These are phyloP conservation scores for Pristionchus arcanus DNA, from an alignment of 2,888 invertebrate species.

Conservation along the genomic window DNA sequence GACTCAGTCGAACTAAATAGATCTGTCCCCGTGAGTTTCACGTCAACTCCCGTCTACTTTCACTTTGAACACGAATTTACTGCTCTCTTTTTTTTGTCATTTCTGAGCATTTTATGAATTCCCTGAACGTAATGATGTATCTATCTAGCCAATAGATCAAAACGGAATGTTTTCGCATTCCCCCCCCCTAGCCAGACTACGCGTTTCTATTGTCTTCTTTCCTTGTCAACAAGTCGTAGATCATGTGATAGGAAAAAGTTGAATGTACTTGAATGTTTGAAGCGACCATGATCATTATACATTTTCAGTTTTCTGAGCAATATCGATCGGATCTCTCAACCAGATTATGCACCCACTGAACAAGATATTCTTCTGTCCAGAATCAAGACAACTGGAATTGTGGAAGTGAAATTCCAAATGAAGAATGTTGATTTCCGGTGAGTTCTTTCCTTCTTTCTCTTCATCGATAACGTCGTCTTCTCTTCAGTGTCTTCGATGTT, in stretches of 20 bases:
- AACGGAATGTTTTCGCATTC: not conserved
- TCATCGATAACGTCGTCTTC: not conserved
- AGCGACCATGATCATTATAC: not conserved
- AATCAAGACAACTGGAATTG: constrained; percentile 79
- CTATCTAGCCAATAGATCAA: not conserved
- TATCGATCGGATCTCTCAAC: constrained; percentile 71
- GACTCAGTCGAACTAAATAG: not conserved
- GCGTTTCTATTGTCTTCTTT: not conserved
- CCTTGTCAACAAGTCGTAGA: not conserved
- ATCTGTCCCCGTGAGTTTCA: not conserved
- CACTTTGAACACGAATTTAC: not conserved
- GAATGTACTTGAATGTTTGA: not conserved
- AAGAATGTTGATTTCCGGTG: constrained; percentile 79
- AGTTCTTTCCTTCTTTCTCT: not conserved
- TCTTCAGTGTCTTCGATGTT: constrained; percentile 78
- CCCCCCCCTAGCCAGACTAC: not conserved
- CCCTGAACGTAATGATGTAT: not conserved
- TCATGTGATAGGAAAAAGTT: not conserved
- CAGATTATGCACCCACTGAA: constrained; percentile 76
- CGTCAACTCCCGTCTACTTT: not conserved
- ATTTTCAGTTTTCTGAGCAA: constrained; percentile 75
- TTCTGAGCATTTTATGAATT: not conserved
- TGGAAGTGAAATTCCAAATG: constrained; percentile 79
- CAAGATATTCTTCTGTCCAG: constrained; percentile 78
- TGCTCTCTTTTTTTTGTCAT: not conserved